phyloP scores from a whole-genome alignment of 2,113 vertebrate genomes.

The Pelodiscus sinensis region DNA sequence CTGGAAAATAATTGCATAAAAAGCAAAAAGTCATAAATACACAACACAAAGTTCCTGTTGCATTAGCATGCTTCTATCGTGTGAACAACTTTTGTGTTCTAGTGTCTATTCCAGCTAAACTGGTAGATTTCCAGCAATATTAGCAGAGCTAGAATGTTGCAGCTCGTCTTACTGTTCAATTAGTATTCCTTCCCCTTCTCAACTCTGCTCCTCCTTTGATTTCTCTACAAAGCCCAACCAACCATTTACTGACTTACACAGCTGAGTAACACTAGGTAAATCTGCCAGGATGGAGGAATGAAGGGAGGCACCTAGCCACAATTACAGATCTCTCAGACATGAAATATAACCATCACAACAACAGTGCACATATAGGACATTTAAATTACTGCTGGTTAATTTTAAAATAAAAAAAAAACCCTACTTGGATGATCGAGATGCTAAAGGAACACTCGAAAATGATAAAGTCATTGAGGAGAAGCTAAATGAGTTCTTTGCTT shows the following conservation, averaged over 20 bases:
- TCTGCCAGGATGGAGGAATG: too few species aligned
- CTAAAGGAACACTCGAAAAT: too few species aligned
- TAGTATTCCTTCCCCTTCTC: not conserved
- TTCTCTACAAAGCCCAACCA: too few species aligned
- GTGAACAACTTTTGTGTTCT: not conserved
- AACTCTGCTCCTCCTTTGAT: too few species aligned
- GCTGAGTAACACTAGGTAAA: too few species aligned
- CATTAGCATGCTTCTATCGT: not conserved
- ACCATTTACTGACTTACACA: too few species aligned
- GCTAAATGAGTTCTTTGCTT: too few species aligned
- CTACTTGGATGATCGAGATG: too few species aligned
- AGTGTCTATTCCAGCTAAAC: not conserved
- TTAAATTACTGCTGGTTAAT: not conserved
- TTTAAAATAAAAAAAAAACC: not conserved
- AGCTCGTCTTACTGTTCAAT: not conserved
- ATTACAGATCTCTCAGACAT: rapidly evolving
- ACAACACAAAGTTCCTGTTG: not conserved
- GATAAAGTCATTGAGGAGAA: too few species aligned
- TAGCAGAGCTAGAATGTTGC: not conserved
- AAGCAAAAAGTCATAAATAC: conserved; percentile 26
- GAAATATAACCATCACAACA: not conserved
- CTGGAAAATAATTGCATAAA: not conserved
- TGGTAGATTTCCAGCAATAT: not conserved
- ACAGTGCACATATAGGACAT: not conserved
- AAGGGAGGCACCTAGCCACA: rapidly evolving